A percentile compares a stretch with the other conserved stretches of the same genome.
Evolutionary conservation across 2,888 invertebrate genomes (phyloP).

Genomic region (Heterodera filipjevi): DNA sequence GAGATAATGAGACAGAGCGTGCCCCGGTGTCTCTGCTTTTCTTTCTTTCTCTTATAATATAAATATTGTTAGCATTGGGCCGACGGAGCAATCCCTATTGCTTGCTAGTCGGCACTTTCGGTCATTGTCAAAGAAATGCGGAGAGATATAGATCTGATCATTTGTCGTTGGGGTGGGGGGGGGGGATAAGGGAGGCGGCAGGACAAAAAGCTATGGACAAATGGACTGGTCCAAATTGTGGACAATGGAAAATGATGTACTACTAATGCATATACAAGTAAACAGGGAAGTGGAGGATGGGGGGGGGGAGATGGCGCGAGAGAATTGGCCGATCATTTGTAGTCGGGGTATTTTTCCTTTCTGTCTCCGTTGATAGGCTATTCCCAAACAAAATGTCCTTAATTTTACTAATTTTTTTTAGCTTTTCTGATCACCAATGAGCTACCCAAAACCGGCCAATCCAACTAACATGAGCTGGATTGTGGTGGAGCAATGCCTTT

Average conservation of each 20-base stretch:
- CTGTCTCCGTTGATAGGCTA: too few relatives aligned
- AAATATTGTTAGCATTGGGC: background rate
- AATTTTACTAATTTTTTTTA: background rate
- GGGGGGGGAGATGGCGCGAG: background rate
- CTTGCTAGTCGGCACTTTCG: background rate
- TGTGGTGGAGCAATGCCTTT: background rate
- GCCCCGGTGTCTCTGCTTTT: background rate
- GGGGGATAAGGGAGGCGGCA: background rate
- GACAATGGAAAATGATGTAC: background rate
- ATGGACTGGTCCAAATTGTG: background rate
- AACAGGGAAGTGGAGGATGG: background rate
- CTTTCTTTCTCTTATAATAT: background rate
- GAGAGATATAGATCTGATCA: too few relatives aligned
- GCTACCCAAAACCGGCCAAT: background rate
- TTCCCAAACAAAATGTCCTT: too few relatives aligned
- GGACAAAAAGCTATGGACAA: background rate
- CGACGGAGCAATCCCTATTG: background rate
- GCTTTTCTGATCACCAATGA: background rate
- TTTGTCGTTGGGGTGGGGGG: background rate
- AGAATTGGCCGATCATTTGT: background rate
- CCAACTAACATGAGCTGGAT: conserved; percentile 8
- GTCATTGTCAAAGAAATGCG: background rate
- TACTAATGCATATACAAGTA: background rate
- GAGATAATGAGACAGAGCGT: background rate
- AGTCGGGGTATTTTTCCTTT: background rate